phyloP scores from a whole-genome alignment of 2,888 invertebrate species.

The Agonopterix alstromeriana region DNA sequence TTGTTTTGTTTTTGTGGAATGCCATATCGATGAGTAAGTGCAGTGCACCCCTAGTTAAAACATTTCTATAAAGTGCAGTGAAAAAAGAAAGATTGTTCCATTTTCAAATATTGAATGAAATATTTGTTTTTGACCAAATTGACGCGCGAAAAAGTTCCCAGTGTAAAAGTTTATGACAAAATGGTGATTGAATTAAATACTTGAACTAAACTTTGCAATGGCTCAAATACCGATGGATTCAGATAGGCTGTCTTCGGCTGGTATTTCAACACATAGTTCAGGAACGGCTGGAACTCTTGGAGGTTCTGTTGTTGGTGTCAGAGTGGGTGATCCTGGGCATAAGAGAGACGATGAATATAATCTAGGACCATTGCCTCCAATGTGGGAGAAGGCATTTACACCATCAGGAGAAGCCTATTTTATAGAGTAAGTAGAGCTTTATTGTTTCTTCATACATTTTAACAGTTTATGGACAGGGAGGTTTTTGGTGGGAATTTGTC shows the following conservation, averaged over 20 bases:
- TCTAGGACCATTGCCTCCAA: conserved; percentile 92
- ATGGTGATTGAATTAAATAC: not conserved
- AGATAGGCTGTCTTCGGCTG: conserved; percentile 67
- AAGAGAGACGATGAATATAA: conserved; percentile 82
- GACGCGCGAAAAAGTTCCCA: not conserved
- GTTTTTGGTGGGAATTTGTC: too few species aligned
- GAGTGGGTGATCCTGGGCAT: conserved; percentile 50
- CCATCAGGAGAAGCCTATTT: conserved; percentile 98
- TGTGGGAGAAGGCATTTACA: conserved; percentile 99
- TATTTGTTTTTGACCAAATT: not conserved
- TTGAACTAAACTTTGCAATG: conserved; percentile 32
- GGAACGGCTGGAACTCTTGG: conserved; percentile 66
- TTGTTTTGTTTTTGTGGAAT: conserved; percentile 68
- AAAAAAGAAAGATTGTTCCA: not conserved
- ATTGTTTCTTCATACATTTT: not conserved
- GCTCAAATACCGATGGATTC: conserved; percentile 68
- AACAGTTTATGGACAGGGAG: too few species aligned
- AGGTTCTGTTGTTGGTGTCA: conserved; percentile 66
- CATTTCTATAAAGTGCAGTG: not conserved
- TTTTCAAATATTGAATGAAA: not conserved
- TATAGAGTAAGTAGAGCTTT: conserved; percentile 86
- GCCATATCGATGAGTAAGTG: conserved; percentile 53
- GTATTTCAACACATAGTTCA: conserved; percentile 68
- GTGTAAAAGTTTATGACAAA: too few species aligned
- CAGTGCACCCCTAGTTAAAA: conserved; percentile 5